Conservation (phyloP, 2,888 invertebrate genomes). For the Athripsodes cinereus region DNA sequence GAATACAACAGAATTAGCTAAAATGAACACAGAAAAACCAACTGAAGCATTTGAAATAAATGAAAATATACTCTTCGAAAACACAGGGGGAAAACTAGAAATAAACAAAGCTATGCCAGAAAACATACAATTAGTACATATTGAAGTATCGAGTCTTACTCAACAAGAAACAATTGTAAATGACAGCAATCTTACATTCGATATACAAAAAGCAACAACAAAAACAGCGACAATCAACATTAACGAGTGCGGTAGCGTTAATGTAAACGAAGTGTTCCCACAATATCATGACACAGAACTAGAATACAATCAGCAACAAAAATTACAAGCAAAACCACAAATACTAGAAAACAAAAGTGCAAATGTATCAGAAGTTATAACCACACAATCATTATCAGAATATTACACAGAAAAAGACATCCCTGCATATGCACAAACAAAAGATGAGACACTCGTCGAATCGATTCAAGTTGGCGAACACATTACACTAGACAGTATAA, state of each 20-base stretch:
- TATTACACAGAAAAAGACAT: slow-evolving; percentile 1
- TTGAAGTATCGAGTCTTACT: background rate
- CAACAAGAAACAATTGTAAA: background rate
- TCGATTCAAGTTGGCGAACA: slow-evolving; percentile 6
- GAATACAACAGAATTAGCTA: slow-evolving; percentile 4
- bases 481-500: background rate
- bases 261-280: background rate
- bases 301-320: background rate
- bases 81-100: background rate
- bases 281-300: background rate
- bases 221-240: background rate
- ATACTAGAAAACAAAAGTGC: slow-evolving; percentile 25
- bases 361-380: slow-evolving; percentile 28
- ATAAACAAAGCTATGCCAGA: background rate
- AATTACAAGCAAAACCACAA: background rate
- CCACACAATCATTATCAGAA: slow-evolving; percentile 8
- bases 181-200: background rate
- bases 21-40: slow-evolving; percentile 18
- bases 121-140: background rate
- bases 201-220: background rate
- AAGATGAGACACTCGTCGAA: slow-evolving; percentile 19
- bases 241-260: background rate
- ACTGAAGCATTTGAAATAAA: slow-evolving; percentile 12
- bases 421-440: slow-evolving; percentile 5
- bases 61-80: background rate